A percentile compares a stretch with the other conserved stretches of the same genome.
These are phyloP conservation scores for Nymphalis io DNA, from an alignment of 1,140 invertebrate species.

Conservation along the genomic window DNA sequence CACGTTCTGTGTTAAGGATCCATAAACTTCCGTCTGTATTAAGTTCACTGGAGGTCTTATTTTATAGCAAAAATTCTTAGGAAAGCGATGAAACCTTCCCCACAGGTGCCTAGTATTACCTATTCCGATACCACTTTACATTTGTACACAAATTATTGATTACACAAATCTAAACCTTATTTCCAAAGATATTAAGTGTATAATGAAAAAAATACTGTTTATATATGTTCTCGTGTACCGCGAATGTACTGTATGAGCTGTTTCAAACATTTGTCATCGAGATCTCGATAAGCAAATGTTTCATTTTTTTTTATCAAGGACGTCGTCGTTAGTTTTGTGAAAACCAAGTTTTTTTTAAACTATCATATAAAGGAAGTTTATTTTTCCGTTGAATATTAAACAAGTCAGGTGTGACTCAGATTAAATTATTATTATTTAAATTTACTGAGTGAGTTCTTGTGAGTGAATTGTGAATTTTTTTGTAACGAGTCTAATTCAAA, in stretches of 20 bases:
- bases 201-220: neutral
- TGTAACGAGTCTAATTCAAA: too few species aligned
- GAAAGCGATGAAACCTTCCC: slow-evolving; percentile 24
- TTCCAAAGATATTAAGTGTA: slow-evolving; percentile 4
- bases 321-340: slow-evolving; percentile 8
- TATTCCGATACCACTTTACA: slow-evolving; percentile 18
- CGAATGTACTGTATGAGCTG: slow-evolving; percentile 11
- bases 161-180: slow-evolving; percentile 17
- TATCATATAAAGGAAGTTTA: too few species aligned
- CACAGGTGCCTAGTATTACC: slow-evolving; percentile 36
- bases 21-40: slow-evolving; percentile 38
- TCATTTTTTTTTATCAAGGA: slow-evolving; percentile 12
- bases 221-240: neutral
- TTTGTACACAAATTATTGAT: slow-evolving; percentile 10
- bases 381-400: neutral
- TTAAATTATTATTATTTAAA: too few species aligned
- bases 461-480: too few species aligned
- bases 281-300: slow-evolving; percentile 27
- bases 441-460: too few species aligned
- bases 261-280: slow-evolving; percentile 17
- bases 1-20: slow-evolving; percentile 35
- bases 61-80: slow-evolving; percentile 37
- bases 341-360: neutral
- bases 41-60: slow-evolving; percentile 33
- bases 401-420: too few species aligned